phyloP scores from a whole-genome alignment of 2,797 vertebrate species.

The Labroides dimidiatus region DNA sequence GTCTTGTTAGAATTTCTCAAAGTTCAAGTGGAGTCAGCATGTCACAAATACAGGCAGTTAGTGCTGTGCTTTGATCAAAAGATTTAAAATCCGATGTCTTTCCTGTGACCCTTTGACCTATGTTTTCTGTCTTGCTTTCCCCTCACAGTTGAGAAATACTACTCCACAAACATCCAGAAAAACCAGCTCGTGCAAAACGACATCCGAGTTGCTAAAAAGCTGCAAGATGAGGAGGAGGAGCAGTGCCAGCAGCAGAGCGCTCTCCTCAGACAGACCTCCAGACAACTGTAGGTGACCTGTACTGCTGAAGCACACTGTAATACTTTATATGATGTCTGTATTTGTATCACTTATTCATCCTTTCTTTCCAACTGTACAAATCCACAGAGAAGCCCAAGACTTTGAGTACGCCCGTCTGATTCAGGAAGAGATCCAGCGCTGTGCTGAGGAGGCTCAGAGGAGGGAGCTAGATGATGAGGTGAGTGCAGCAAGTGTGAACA shows the following conservation, averaged over 20 bases:
- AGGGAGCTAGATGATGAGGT: slow-evolving; percentile 84
- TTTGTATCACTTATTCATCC: neutral
- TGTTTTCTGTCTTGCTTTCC: neutral
- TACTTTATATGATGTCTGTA: neutral
- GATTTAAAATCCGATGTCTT: neutral
- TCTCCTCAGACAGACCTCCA: slow-evolving; percentile 68
- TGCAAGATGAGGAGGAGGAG: slow-evolving; percentile 84
- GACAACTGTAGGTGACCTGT: slow-evolving; percentile 65
- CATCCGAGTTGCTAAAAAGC: slow-evolving; percentile 79
- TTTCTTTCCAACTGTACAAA: slow-evolving; percentile 5
- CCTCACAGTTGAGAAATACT: slow-evolving; percentile 83
- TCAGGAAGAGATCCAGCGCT: slow-evolving; percentile 83
- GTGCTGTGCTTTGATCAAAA: no score
- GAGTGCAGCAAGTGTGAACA: slow-evolving; percentile 16
- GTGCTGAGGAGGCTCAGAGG: slow-evolving; percentile 73
- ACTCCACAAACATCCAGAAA: slow-evolving; percentile 85
- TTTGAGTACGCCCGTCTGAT: slow-evolving; percentile 80
- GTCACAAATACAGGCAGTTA: no score
- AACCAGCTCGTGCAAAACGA: slow-evolving; percentile 85
- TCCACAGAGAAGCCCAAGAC: slow-evolving; percentile 81
- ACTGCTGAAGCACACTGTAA: neutral
- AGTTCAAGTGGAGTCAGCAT: no score
- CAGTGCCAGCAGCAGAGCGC: slow-evolving; percentile 58
- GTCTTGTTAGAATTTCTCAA: no score
- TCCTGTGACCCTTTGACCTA: neutral